These are phyloP conservation scores for Pempheris klunzingeri DNA, from an alignment of 2,797 vertebrate species.

Conservation along the genomic window DNA sequence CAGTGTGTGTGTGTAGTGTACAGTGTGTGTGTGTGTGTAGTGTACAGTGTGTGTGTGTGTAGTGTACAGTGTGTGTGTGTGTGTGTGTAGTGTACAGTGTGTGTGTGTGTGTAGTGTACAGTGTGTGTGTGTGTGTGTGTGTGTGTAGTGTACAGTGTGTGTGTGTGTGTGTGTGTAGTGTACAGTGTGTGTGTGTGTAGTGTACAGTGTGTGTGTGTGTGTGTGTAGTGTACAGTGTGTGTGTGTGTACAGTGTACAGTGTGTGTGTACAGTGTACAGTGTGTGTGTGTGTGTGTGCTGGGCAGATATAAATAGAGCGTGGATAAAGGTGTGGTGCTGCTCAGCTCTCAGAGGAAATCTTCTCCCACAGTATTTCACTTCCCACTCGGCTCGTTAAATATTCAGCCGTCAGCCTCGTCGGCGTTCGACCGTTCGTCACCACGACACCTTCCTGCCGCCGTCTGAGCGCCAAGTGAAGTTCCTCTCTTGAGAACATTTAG, in stretches of 20 bases:
- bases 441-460: too few relatives aligned
- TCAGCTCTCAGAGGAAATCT: constrained; percentile 28
- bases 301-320: constrained; percentile 27
- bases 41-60: neutral
- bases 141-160: too few relatives aligned
- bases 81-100: too few relatives aligned
- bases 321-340: constrained; percentile 19
- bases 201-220: too few relatives aligned
- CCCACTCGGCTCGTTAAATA: constrained; percentile 27
- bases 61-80: constrained; percentile 21
- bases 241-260: constrained; percentile 14
- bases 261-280: constrained; percentile 2
- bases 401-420: constrained; percentile 18
- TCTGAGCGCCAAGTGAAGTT: too few relatives aligned
- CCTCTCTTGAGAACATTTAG: too few relatives aligned
- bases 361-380: constrained; percentile 17
- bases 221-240: too few relatives aligned
- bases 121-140: too few relatives aligned
- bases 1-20: neutral
- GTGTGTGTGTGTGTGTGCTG: neutral
- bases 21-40: too few relatives aligned
- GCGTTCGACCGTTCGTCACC: too few relatives aligned
- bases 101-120: neutral
- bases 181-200: neutral
- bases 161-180: constrained; percentile 9